Evolutionary conservation across 2,888 invertebrate genomes (phyloP).

Genomic region (Syrista parreyssii): DNA sequence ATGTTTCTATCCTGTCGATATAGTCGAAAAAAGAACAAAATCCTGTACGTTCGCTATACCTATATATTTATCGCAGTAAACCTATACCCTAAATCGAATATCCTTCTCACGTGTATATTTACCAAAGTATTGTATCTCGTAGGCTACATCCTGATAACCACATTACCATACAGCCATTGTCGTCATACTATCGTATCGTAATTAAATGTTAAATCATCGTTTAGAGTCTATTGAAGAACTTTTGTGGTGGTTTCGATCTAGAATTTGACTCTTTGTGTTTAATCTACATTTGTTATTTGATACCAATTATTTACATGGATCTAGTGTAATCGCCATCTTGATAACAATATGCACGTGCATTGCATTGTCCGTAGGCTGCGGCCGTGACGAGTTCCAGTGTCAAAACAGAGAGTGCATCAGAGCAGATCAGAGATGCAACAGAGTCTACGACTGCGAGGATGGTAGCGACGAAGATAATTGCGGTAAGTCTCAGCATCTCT

Average conservation of each 20-base stretch:
- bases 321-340: neutral
- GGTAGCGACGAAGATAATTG: slow-evolving; percentile 66
- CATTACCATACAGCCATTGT: neutral
- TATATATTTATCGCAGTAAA: neutral
- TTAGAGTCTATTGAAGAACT: slow-evolving; percentile 23
- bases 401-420: slow-evolving; percentile 73
- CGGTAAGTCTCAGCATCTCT: slow-evolving; percentile 37
- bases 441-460: slow-evolving; percentile 65
- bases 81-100: neutral
- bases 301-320: neutral
- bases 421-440: slow-evolving; percentile 65
- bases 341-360: neutral
- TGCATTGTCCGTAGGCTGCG: slow-evolving; percentile 70
- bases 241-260: slow-evolving; percentile 13
- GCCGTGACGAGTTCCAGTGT: slow-evolving; percentile 76
- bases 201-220: slow-evolving; percentile 31
- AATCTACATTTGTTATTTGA: neutral
- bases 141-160: neutral
- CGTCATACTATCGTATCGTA: slow-evolving; percentile 1
- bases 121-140: neutral
- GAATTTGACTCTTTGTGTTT: slow-evolving; percentile 16
- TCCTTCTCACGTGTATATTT: neutral
- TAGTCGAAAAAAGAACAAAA: neutral
- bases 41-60: neutral
- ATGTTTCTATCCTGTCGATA: neutral